Evolutionary conservation across 2,888 invertebrate species (phyloP), one percentile per base, ranked within the genome.

Genomic region (Clepsis dumicolana): DNA sequence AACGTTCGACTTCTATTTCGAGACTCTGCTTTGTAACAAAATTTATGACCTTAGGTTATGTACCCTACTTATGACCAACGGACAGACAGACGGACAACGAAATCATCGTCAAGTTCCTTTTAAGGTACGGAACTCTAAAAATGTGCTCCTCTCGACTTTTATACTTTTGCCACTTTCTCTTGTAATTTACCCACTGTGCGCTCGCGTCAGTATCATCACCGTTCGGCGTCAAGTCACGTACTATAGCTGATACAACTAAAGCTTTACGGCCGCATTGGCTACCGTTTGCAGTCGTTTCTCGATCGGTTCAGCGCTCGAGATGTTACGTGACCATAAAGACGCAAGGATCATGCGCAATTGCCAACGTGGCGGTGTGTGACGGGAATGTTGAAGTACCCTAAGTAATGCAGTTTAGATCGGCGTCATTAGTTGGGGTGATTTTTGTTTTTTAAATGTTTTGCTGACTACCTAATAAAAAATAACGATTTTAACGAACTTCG

Each of bases 161-260:
- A n/a, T n/a, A n/a, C n/a, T n/a, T n/a, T n/a, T n/a, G n/a, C n/a
- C n/a, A n/a, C n/a, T n/a, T 12, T 44, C 16, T 41, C 16, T 44
- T 16, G 18, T 44, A 44, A 44, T 44, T 44, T 44, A 48, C 48
- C 48, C 21, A 48, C 48, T 48, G 48, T 48, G 21, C 4, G 10
- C 7, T 35, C 12, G 2, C 48, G 4, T 48, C 48, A 48, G 21
- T 21, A 61, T 61, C 60, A 48, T 61, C 59, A 35, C 53, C 16
- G 62, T 57, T 67, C 57, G 61, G 21, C 32, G 66, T 63, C 83
- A 75, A 65, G 70, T 81, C 82, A 82, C 82, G 83, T 83, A 70
- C 73, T 64, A 68, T 68, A 24, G 63, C 79, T 73, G 77, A 86
- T 86, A 87, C 80, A 81, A 81, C 83, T 84, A 86, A 85, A 82